Base-by-base conservation (phyloP, 2,888 invertebrate species). In the Pseudoips prasinana region DNA sequence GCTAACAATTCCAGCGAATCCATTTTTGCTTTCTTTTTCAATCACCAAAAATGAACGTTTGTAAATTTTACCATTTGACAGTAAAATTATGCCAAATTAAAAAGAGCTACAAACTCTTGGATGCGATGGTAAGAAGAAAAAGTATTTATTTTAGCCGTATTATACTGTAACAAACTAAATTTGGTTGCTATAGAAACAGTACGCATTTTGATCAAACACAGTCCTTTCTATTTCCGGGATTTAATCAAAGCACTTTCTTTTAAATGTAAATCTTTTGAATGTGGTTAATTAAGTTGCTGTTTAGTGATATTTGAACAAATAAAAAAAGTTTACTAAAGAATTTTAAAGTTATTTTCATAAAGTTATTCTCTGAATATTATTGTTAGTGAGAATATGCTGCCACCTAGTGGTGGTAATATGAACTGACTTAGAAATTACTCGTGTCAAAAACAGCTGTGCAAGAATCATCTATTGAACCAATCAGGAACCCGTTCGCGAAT, bases 381-480 rank as follows among this genome's bases (percentile, higher is more conserved):
- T 78, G 77, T 72, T 74, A 67, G 22, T 61, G 33, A 47, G 56
- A 48, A 44, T 41, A 39, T 73, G 64, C 56, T 66, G 81, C 76
- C 77, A 84, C 73, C 85, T 85, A 61, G 48, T 33, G 43, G 37
- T 10, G 10, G 34, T 3, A 35, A 10, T 8, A 20, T 25, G 57
- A 44, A 39, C 29, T 33, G 23, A 1, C 2, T 2, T 8, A 25
- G 31, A 39, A 26, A 39, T 32, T 14, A 19, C 26, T 33, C 39
- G 37, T 72, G 83, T 87, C 85, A 86, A 85, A 86, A 89, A 82
- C 88, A 89, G 88, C 88, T 89, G 88, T 76, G 62, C 44, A 32
- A 33, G 34, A 48, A 46, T 6, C 18, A 18, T 18, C 18, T 6
- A 18, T 18, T 6, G 18, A 2, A 20, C 88, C 86, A 87, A 87